These are phyloP conservation scores for Melieria omissa DNA, from an alignment of 2,888 invertebrate species.

Conservation along the genomic window DNA sequence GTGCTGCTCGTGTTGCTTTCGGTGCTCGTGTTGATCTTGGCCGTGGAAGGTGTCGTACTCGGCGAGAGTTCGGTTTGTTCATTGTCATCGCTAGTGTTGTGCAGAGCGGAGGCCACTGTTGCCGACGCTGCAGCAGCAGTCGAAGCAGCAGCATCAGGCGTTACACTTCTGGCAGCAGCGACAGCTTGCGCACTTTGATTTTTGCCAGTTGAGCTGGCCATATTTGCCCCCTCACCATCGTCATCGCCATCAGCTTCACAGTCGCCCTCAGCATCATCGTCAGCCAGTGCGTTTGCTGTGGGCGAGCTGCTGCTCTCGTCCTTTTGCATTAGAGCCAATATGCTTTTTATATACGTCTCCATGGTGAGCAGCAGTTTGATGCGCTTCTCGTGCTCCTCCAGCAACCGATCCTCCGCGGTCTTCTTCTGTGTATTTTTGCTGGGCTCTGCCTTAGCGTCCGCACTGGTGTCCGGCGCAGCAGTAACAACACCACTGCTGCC, in stretches of 20 bases:
- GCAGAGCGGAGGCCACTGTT: conserved; percentile 10
- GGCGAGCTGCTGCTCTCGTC: conserved; percentile 51
- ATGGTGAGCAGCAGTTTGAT: conserved; percentile 61
- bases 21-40: conserved; percentile 7
- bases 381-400: conserved; percentile 62
- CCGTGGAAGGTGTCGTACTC: conserved; percentile 1
- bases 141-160: conserved; percentile 10
- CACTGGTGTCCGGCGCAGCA: conserved; percentile 23
- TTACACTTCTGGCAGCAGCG: conserved; percentile 26
- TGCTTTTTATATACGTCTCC: conserved; percentile 65
- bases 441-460: conserved; percentile 42
- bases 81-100: conserved; percentile 6
- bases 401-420: conserved; percentile 58
- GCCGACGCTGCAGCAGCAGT: conserved; percentile 11
- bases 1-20: conserved; percentile 1
- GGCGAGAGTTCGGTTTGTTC: too few relatives aligned
- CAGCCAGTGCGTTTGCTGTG: conserved; percentile 50
- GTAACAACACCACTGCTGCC: background rate
- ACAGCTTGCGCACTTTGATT: conserved; percentile 9
- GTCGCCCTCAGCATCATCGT: conserved; percentile 37
- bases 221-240: conserved; percentile 24
- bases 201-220: background rate
- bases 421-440: conserved; percentile 54
- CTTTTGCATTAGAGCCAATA: conserved; percentile 62
- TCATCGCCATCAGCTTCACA: conserved; percentile 42